Conservation (phyloP, 2,113 vertebrate species). For the Pitta sordida region DNA sequence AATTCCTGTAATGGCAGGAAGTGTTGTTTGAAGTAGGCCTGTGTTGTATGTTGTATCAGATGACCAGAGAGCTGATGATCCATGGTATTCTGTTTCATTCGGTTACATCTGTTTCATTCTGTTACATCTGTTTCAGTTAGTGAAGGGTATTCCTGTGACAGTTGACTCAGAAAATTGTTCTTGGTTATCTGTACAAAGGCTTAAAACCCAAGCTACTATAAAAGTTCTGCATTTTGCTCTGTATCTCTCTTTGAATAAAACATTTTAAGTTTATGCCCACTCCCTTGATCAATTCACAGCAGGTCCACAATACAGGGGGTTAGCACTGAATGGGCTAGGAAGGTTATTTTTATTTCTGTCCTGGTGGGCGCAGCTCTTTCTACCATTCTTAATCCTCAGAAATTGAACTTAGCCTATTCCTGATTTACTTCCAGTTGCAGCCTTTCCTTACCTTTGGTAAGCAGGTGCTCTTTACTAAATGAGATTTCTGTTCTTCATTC, state of each 20-base stretch:
- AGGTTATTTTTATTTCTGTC: not conserved
- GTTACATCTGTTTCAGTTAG: not conserved
- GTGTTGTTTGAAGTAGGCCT: not conserved
- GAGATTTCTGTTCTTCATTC: not conserved
- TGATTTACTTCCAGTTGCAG: not conserved
- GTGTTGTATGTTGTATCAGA: not conserved
- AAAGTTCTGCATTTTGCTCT: not conserved
- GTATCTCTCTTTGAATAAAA: conserved; percentile 4
- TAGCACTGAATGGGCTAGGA: not conserved
- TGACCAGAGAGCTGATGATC: not conserved
- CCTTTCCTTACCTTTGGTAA: not conserved
- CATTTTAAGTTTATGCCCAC: not conserved
- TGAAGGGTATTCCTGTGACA: not conserved
- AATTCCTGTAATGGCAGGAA: not conserved
- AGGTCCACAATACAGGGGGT: not conserved
- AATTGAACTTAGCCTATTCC: not conserved
- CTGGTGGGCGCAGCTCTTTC: not conserved
- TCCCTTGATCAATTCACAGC: not conserved
- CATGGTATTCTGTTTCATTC: no score
- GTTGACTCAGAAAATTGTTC: not conserved
- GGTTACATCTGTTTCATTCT: not conserved
- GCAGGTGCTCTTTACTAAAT: not conserved
- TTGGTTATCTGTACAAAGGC: not conserved
- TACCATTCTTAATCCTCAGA: not conserved
- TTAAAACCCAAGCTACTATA: not conserved